phyloP scores from a whole-genome alignment of 2,113 vertebrate species.

The Nanger granti region DNA sequence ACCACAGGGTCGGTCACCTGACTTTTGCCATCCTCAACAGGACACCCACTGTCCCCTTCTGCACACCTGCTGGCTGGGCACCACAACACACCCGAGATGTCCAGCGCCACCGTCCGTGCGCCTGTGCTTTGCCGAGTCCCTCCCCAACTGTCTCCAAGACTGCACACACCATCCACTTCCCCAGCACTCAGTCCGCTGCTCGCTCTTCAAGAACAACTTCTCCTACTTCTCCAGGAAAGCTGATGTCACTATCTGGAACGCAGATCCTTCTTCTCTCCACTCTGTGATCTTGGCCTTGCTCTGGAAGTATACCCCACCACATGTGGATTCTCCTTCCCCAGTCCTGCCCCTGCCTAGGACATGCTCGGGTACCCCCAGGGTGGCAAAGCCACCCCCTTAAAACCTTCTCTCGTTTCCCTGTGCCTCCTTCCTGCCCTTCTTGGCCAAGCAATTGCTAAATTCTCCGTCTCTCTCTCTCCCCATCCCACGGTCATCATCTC shows the following conservation, averaged over 20 bases:
- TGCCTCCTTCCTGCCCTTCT: background rate
- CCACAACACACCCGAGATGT: background rate
- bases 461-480: background rate
- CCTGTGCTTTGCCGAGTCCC: background rate
- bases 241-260: background rate
- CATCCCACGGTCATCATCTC: background rate
- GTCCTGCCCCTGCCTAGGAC: background rate
- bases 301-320: fast-evolving
- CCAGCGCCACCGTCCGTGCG: fast-evolving
- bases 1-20: background rate
- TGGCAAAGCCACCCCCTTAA: background rate
- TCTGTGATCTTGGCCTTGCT: background rate
- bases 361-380: background rate
- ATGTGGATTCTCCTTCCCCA: background rate
- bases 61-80: background rate
- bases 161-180: background rate
- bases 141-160: background rate
- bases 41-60: background rate
- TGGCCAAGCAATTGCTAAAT: background rate
- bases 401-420: background rate
- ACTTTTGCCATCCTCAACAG: background rate
- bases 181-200: background rate
- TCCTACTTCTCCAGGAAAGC: background rate
- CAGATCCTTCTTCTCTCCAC: background rate
- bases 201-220: background rate